Base-by-base conservation (phyloP, 2,888 invertebrate genomes). In the Subacronicta megacephala region DNA sequence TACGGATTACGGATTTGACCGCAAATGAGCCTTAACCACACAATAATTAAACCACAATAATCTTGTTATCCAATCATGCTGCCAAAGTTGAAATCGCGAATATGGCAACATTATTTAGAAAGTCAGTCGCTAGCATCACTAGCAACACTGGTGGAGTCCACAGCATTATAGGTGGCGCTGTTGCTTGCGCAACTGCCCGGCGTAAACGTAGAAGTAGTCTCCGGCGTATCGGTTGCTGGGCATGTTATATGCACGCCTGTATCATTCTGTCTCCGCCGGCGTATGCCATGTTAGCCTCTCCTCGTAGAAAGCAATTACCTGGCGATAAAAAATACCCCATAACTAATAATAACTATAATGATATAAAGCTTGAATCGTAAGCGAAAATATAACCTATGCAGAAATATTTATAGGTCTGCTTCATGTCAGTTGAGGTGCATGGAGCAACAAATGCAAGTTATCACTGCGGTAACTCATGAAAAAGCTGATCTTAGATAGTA, bases 261-360 rank as follows among this genome's bases (percentile, higher is more conserved):
- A 64, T 89, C 84, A 89, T 59, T 89, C 87, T 0, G 88, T 80
- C 62, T 92, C 93, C 0, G 89, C 80, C 1, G 98, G 97, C 45
- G 97, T 96, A 85, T 99, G 98, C 99, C 99, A 99, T 43, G 98
- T 98, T 18, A 99, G 95, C 74, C 99, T 95, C 85, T 99, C 99
- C 87, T 99, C 99, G 83, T 99, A 99, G 89, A 99, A 99, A 50
- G 97, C 96, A 50, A 99, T 99, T 9, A 99, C 99, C 93, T 94
- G 85, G 0, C 66, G 72, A 46, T n/a, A 43, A 37, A 31, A n/a
- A 31, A 29, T 23, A 18, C 18, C 18, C 18, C 4, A n/a, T n/a
- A n/a, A n/a, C n/a, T n/a, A n/a, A n/a, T n/a, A n/a, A n/a, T n/a
- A n/a, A n/a, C n/a, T n/a, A n/a, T n/a, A n/a, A n/a, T n/a, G n/a